A percentile compares a stretch with the other conserved stretches of the same genome.
Conservation (phyloP, 2,888 invertebrate species). For the Acholoe squamosa region DNA sequence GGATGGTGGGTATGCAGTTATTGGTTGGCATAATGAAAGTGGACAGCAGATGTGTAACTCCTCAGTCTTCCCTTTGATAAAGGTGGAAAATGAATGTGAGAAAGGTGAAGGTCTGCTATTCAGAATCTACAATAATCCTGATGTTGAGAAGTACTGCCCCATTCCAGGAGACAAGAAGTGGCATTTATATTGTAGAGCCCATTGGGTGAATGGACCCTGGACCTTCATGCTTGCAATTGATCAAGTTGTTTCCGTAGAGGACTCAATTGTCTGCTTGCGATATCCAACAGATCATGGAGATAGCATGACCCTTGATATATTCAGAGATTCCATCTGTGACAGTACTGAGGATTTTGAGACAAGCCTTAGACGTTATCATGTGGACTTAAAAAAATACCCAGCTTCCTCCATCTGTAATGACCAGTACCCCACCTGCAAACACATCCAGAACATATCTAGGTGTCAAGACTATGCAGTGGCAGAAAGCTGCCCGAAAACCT, state of each 20-base stretch:
- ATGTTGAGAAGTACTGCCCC: neutral
- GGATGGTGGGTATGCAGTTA: neutral
- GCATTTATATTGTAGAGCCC: neutral
- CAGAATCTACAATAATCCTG: neutral
- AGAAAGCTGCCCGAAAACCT: neutral
- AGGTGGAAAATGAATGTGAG: slow-evolving; percentile 7
- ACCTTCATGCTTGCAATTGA: neutral
- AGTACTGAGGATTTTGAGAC: neutral
- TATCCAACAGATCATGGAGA: neutral
- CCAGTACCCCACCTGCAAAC: neutral
- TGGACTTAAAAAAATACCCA: neutral
- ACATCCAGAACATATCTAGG: neutral
- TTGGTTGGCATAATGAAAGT: neutral
- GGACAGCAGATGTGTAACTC: neutral
- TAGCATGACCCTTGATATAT: neutral
- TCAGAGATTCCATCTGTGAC: neutral
- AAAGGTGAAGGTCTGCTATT: neutral
- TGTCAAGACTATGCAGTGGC: neutral
- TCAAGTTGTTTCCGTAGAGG: neutral
- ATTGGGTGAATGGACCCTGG: neutral
- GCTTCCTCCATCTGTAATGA: neutral
- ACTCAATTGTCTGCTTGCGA: neutral
- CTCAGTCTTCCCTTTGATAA: neutral
- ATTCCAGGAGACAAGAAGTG: neutral
- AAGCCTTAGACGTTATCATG: neutral